phyloP scores from a whole-genome alignment of 2,113 vertebrate species.

The Thinocorus orbignyianus region DNA sequence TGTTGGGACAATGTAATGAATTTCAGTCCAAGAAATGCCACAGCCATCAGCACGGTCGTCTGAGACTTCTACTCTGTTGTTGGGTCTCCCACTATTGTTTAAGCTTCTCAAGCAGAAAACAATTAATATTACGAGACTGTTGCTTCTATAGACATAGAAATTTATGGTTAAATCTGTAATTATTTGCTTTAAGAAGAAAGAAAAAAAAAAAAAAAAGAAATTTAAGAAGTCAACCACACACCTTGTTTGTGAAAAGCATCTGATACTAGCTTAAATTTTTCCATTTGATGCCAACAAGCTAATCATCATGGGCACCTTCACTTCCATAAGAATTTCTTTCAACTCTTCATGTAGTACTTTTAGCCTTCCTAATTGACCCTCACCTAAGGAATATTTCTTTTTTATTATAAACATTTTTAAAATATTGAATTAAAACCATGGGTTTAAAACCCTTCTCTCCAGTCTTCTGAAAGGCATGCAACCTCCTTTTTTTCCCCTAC shows the following conservation, averaged over 20 bases:
- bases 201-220: neutral
- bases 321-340: neutral
- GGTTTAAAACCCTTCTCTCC: neutral
- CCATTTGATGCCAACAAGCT: neutral
- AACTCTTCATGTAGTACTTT: neutral
- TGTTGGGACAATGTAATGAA: conserved; percentile 34
- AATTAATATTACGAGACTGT: neutral
- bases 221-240: fast-evolving
- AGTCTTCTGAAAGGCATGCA: neutral
- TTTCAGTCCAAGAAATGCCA: conserved; percentile 27
- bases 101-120: neutral
- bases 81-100: neutral
- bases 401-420: neutral
- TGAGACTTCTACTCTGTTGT: neutral
- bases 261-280: neutral
- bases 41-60: neutral
- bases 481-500: neutral
- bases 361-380: neutral
- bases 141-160: neutral
- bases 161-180: neutral
- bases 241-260: neutral
- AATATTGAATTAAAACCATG: neutral
- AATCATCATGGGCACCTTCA: neutral
- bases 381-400: neutral
- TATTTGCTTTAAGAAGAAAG: neutral